Evolutionary conservation across 2,797 vertebrate species (phyloP), one percentile per base, ranked within the genome.

Genomic region (Microctenopoma lineatum): DNA sequence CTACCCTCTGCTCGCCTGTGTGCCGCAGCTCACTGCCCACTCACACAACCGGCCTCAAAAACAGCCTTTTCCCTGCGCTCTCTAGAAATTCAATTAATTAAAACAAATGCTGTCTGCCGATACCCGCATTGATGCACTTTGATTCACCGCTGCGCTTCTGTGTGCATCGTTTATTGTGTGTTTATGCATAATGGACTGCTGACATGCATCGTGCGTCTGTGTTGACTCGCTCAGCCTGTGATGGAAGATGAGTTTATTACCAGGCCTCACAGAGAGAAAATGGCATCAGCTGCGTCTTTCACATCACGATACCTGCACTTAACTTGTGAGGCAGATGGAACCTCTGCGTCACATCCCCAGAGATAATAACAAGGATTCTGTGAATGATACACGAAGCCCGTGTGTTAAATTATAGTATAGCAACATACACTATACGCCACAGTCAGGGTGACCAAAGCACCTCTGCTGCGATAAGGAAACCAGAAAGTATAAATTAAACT

Each of bases 41-140:
- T 13, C 54, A 41, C 44, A 72, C 38, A 44, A 48, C 44, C 57
- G 55, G 29, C 50, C 21, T 36, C 51, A 63, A 13, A 73, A 63
- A 50, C 46, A 29, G n/a, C 21, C 18, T 44, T 53, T 42, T 34
- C 42, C 55, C 48, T 4, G 41, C 1, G 52, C 67, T 55, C 59
- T 7, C 44, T 53, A 32, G 41, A 75, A 70, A 79, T 59, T 36
- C 21, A 59, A 13, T 68, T 71, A 41, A 69, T 61, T 71, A 38
- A 78, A 76, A 66, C 2, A 4, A 77, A 26, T 3, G 3, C 42
- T 50, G 2, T 12, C 12, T 4, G 27, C 38, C 29, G 29, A 6
- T 34, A 34, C 39, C n/a, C n/a, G 26, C 25, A 7, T 29, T 12
- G 9, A 11, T 48, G 63, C 41, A 32, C 57, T 58, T 5, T 60